phyloP scores from a whole-genome alignment of 2,888 invertebrate species.

The Orthosia gothica region DNA sequence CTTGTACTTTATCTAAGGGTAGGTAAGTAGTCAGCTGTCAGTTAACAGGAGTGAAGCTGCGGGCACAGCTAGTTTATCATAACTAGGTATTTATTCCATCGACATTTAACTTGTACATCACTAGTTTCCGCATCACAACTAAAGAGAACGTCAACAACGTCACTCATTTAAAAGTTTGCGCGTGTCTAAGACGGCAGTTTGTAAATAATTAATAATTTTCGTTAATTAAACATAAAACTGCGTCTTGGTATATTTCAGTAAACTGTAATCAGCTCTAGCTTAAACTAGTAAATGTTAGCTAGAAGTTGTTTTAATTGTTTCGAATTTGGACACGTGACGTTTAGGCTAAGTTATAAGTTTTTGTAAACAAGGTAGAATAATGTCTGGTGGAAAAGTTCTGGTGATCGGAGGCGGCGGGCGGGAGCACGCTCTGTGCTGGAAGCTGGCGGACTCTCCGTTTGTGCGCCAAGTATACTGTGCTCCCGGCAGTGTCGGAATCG shows the following conservation, averaged over 20 bases:
- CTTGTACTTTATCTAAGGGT: no score
- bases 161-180: slow-evolving; percentile 83
- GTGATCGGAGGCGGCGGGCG: slow-evolving; percentile 98
- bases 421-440: slow-evolving; percentile 99
- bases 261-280: slow-evolving; percentile 27
- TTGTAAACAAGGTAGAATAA: slow-evolving; percentile 72
- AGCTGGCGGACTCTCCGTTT: slow-evolving; percentile 95
- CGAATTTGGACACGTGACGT: slow-evolving; percentile 72
- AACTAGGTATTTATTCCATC: slow-evolving; percentile 11
- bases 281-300: slow-evolving; percentile 34
- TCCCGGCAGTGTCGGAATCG: slow-evolving; percentile 98
- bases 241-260: slow-evolving; percentile 34
- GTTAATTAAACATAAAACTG: slow-evolving; percentile 49
- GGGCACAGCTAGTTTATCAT: no score
- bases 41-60: no score
- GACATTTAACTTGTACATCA: slow-evolving; percentile 29
- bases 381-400: slow-evolving; percentile 92
- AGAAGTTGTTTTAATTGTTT: slow-evolving; percentile 24
- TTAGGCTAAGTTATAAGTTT: slow-evolving; percentile 58
- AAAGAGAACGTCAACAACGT: slow-evolving; percentile 69
- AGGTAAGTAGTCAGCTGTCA: no score
- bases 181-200: slow-evolving; percentile 76
- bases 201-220: slow-evolving; percentile 53
- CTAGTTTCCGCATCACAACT: slow-evolving; percentile 39
- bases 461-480: slow-evolving; percentile 95